These are phyloP conservation scores for Tetragonula clypearis DNA, from an alignment of 1,140 invertebrate genomes.

Conservation along the genomic window DNA sequence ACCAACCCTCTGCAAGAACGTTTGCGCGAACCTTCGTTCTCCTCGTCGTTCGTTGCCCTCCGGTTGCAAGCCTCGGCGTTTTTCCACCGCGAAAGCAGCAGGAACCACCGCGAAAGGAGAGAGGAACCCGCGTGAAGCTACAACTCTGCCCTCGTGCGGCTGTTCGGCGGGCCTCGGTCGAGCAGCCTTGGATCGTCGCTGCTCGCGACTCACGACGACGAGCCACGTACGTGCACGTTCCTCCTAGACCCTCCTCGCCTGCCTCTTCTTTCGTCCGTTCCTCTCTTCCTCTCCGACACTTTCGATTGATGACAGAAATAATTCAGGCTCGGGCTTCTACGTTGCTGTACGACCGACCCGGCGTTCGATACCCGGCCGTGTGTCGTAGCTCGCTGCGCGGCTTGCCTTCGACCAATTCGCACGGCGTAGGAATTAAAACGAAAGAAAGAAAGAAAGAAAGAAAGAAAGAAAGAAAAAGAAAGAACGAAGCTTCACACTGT, in stretches of 20 bases:
- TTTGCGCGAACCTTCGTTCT: neutral
- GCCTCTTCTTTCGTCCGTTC: neutral
- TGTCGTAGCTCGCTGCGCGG: neutral
- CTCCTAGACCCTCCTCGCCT: neutral
- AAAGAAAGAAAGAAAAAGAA: too few relatives aligned
- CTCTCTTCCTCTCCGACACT: neutral
- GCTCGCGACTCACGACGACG: neutral
- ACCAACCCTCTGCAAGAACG: neutral
- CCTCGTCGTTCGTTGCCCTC: neutral
- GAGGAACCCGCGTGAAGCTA: conserved; percentile 43
- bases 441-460: too few relatives aligned
- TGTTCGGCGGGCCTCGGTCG: conserved; percentile 9
- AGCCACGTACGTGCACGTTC: neutral
- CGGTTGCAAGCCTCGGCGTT: neutral
- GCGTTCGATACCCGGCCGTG: neutral
- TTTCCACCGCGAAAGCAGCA: neutral
- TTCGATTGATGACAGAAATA: neutral
- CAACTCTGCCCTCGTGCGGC: conserved; percentile 45
- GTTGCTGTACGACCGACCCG: neutral
- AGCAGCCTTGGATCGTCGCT: neutral
- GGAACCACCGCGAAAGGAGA: conserved; percentile 24
- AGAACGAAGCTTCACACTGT: too few relatives aligned
- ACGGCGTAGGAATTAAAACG: neutral
- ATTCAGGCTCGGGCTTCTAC: neutral
- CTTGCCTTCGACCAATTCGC: neutral